phyloP scores from a whole-genome alignment of 2,797 vertebrate species.

The Philypnodon macrostomus region DNA sequence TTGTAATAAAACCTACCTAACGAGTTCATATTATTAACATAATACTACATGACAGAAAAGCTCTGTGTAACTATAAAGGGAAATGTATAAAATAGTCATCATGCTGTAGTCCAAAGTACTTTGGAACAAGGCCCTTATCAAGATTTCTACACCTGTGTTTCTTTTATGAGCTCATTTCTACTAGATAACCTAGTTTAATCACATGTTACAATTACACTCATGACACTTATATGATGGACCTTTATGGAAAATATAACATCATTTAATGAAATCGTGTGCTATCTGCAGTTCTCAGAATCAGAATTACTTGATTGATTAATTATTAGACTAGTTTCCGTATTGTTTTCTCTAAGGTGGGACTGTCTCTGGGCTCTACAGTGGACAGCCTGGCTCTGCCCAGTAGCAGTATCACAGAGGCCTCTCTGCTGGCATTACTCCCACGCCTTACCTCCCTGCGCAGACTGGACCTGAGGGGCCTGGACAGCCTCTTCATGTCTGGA shows the following conservation, averaged over 20 bases:
- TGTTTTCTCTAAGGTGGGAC: conserved; percentile 42
- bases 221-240: background rate
- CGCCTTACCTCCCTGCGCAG: conserved; percentile 74
- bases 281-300: background rate
- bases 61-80: too few species aligned
- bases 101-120: conserved; percentile 13
- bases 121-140: conserved; percentile 2
- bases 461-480: conserved; percentile 78
- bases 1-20: background rate
- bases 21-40: background rate
- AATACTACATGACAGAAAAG: too few species aligned
- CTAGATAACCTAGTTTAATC: background rate
- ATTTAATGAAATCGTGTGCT: background rate
- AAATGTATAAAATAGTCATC: background rate
- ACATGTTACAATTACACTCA: background rate
- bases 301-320: too few species aligned
- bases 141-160: background rate
- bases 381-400: conserved; percentile 73
- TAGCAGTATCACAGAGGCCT: conserved; percentile 75
- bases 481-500: conserved; percentile 80
- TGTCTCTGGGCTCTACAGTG: conserved; percentile 68
- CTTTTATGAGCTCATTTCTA: background rate
- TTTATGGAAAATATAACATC: background rate
- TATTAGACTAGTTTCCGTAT: background rate
- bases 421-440: conserved; percentile 71